phyloP scores from a whole-genome alignment of 2,888 invertebrate species.

The Automeris io region DNA sequence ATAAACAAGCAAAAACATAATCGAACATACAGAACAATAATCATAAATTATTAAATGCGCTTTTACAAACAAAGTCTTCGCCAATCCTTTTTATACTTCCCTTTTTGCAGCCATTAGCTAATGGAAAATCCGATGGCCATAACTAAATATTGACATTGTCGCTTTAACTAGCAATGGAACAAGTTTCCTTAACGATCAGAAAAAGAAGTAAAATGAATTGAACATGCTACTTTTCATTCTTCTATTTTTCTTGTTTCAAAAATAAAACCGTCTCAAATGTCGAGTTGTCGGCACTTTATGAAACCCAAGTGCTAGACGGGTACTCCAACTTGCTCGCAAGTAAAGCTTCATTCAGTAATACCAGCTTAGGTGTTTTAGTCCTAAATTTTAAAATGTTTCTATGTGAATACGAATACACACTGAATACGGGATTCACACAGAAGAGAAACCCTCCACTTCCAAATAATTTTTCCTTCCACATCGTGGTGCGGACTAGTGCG shows the following conservation, averaged over 20 bases:
- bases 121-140: background rate
- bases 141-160: background rate
- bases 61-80: background rate
- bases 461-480: too few species aligned
- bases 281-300: slow-evolving; percentile 53
- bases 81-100: background rate
- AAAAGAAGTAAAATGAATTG: slow-evolving; percentile 42
- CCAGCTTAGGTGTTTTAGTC: too few species aligned
- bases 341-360: too few species aligned
- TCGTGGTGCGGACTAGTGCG: too few species aligned
- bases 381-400: too few species aligned
- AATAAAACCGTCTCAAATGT: slow-evolving; percentile 58
- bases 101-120: background rate
- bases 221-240: slow-evolving; percentile 24
- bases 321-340: slow-evolving; percentile 65
- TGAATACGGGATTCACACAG: too few species aligned
- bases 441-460: too few species aligned
- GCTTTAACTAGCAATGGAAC: background rate
- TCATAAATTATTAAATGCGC: background rate
- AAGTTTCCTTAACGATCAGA: slow-evolving; percentile 6
- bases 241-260: slow-evolving; percentile 29
- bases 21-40: too few species aligned
- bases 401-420: too few species aligned
- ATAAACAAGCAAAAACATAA: background rate
- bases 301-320: slow-evolving; percentile 44